Conservation (phyloP, 2,797 vertebrate genomes). For the Onychomys leucogaster region DNA sequence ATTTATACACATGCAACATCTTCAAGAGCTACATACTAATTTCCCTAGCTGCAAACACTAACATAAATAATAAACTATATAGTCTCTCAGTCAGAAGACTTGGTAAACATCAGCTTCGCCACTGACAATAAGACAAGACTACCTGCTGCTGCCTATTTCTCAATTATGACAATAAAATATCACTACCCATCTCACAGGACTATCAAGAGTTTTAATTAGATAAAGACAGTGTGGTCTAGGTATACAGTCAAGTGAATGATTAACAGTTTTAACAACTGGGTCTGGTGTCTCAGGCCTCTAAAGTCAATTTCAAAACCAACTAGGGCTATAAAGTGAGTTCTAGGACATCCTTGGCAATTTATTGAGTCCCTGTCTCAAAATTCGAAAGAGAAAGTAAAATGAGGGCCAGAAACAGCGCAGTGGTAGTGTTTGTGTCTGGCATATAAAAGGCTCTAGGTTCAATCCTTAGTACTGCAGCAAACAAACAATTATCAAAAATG, state of each 20-base stretch:
- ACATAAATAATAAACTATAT: background rate
- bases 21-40: slow-evolving; percentile 28
- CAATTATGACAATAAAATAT: slow-evolving; percentile 42
- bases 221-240: background rate
- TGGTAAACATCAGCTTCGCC: background rate
- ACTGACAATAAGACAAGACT: slow-evolving; percentile 29
- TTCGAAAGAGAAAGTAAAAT: background rate
- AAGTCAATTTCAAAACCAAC: background rate
- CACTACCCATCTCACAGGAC: background rate
- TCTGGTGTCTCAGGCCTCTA: background rate
- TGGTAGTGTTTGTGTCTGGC: background rate
- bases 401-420: background rate
- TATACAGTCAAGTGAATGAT: slow-evolving; percentile 26
- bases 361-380: background rate
- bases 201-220: slow-evolving; percentile 40
- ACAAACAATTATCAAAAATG: slow-evolving; percentile 9
- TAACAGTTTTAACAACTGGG: background rate
- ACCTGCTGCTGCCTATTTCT: slow-evolving; percentile 39
- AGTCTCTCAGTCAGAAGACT: slow-evolving; percentile 21
- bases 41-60: background rate
- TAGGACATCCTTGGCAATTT: background rate
- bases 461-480: too few species aligned
- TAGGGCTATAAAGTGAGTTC: background rate
- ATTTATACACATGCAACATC: background rate
- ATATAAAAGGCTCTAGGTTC: background rate